These are phyloP conservation scores for Cyrtorhinus lividipennis DNA, from an alignment of 1,140 invertebrate genomes.

Conservation along the genomic window DNA sequence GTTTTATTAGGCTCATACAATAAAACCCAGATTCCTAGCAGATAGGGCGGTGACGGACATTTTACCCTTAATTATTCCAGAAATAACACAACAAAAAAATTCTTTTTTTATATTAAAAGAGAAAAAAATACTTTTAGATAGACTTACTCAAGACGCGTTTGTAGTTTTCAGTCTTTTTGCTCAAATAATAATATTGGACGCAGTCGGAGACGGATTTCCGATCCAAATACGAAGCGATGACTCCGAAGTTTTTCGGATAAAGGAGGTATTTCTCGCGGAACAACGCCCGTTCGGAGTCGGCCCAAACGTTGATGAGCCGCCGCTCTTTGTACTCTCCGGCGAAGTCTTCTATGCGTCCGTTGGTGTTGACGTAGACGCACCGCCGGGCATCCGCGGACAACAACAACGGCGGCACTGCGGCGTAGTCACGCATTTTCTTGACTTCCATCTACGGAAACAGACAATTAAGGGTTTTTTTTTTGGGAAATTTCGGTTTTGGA, in stretches of 20 bases:
- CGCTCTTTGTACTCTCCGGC: not conserved
- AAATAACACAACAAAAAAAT: too few species aligned
- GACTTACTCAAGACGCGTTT: constrained; percentile 47
- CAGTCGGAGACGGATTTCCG: constrained; percentile 57
- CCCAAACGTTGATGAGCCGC: not conserved
- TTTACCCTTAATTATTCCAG: too few species aligned
- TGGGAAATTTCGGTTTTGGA: too few species aligned
- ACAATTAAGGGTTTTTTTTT: not conserved
- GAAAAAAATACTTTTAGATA: too few species aligned
- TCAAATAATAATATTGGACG: constrained; percentile 62
- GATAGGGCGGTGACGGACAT: too few species aligned
- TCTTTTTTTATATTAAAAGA: too few species aligned
- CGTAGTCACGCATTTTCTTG: not conserved
- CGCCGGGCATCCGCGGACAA: not conserved
- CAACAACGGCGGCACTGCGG: not conserved
- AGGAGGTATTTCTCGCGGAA: not conserved
- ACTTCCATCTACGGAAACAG: not conserved
- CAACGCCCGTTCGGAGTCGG: not conserved
- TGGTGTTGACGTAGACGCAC: not conserved
- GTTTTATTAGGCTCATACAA: not conserved
- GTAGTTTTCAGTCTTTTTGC: constrained; percentile 20
- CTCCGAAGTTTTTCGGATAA: constrained; percentile 9
- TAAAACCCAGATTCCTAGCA: not conserved
- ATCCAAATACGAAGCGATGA: constrained; percentile 35
- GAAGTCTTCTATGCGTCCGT: not conserved